These are phyloP conservation scores for Cassiopea andromeda DNA, from an alignment of 30 jellyfish, hydroid and myxozoan species.

Conservation along the genomic window DNA sequence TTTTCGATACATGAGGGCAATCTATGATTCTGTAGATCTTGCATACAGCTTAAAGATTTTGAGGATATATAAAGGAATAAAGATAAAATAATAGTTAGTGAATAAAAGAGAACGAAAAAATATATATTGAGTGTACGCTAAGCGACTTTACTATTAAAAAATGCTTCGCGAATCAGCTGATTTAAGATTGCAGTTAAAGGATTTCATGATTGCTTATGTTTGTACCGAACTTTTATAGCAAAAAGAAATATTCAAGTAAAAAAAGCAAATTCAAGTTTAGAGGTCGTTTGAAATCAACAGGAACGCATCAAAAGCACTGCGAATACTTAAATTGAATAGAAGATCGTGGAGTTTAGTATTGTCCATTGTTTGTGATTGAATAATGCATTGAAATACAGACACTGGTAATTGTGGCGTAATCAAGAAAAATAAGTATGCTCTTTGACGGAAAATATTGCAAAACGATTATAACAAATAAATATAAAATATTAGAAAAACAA, in stretches of 20 bases:
- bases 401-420: background rate
- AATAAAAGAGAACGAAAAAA: background rate
- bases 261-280: background rate
- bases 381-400: background rate
- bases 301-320: background rate
- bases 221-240: conserved; percentile 1
- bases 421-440: background rate
- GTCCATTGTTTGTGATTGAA: background rate
- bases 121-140: background rate
- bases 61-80: background rate
- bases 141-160: background rate
- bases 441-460: background rate
- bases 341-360: no score
- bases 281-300: background rate
- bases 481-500: background rate
- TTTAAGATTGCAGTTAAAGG: background rate
- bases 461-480: background rate
- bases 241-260: background rate
- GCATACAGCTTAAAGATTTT: background rate
- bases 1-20: conserved; percentile 37
- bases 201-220: background rate
- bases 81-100: background rate
- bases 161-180: background rate
- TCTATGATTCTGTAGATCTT: conserved; percentile 2
- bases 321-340: no score